Percentiles rank a stretch among this genome's conserved stretches.
These are phyloP conservation scores for Tubulanus polymorphus DNA, from an alignment of 2,888 invertebrate genomes.

Conservation along the genomic window DNA sequence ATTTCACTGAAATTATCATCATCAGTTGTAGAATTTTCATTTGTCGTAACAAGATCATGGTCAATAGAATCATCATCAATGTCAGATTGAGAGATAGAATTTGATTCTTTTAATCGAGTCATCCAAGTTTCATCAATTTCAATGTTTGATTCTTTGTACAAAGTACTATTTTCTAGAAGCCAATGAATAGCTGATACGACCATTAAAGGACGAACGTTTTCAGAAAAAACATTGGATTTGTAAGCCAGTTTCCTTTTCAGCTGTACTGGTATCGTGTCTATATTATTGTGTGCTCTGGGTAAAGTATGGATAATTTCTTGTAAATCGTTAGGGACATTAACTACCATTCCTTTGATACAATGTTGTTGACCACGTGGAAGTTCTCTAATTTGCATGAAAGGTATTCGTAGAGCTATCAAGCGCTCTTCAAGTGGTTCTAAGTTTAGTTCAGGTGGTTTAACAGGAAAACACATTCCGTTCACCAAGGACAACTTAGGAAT, in stretches of 20 bases:
- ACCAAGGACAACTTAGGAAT: slow-evolving; percentile 13
- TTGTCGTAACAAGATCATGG: background rate
- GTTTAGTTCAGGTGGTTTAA: slow-evolving; percentile 14
- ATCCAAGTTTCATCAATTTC: background rate
- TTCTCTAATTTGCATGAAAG: slow-evolving; percentile 10
- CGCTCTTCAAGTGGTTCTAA: slow-evolving; percentile 13
- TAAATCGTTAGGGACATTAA: slow-evolving; percentile 11
- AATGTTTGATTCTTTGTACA: background rate
- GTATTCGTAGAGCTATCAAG: slow-evolving; percentile 4
- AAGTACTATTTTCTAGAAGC: background rate
- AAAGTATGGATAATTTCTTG: background rate
- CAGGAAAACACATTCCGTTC: slow-evolving; percentile 18
- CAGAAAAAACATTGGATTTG: background rate
- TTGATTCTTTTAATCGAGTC: background rate
- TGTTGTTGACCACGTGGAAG: slow-evolving; percentile 9
- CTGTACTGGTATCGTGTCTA: slow-evolving; percentile 1
- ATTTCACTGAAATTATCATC: background rate
- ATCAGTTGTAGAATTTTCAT: background rate
- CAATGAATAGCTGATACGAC: background rate
- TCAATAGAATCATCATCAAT: background rate
- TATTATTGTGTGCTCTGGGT: slow-evolving; percentile 1
- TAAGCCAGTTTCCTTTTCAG: slow-evolving; percentile 6
- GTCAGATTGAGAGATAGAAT: no score
- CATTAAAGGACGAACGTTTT: slow-evolving; percentile 3
- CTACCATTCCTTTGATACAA: slow-evolving; percentile 8